Conservation (phyloP, 2,888 invertebrate genomes). For the Tipula lateralis region DNA sequence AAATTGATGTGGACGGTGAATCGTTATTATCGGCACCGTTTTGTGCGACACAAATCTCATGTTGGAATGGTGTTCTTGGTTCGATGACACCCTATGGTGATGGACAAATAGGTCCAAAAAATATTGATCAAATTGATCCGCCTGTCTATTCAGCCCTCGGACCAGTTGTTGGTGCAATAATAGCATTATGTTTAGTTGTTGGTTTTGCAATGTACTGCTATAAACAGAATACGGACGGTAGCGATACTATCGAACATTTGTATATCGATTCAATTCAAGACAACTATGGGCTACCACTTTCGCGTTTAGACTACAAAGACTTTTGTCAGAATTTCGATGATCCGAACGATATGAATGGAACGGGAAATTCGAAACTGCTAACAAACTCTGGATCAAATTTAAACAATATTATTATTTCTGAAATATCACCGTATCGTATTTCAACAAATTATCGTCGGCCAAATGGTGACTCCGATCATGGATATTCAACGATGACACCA, state of each 20-base stretch:
- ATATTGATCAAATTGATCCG: slow-evolving; percentile 47
- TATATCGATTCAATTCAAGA: slow-evolving; percentile 53
- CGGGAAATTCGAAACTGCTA: slow-evolving; percentile 41
- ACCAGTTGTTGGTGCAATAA: slow-evolving; percentile 79
- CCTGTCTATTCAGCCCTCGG: slow-evolving; percentile 70
- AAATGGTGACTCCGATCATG: slow-evolving; percentile 73
- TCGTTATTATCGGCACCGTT: slow-evolving; percentile 64
- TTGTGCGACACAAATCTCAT: slow-evolving; percentile 74
- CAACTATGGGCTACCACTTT: slow-evolving; percentile 62
- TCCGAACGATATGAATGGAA: slow-evolving; percentile 47
- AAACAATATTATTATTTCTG: slow-evolving; percentile 54
- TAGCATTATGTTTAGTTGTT: slow-evolving; percentile 73
- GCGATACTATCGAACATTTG: slow-evolving; percentile 46
- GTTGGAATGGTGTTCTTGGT: slow-evolving; percentile 82
- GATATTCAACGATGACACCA: slow-evolving; percentile 91
- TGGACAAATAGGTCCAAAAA: slow-evolving; percentile 52
- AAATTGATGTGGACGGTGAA: slow-evolving; percentile 68
- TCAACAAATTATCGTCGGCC: slow-evolving; percentile 75
- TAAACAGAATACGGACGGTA: slow-evolving; percentile 56
- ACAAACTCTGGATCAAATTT: slow-evolving; percentile 51
- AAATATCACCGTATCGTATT: slow-evolving; percentile 80
- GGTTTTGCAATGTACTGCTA: slow-evolving; percentile 83
- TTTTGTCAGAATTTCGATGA: slow-evolving; percentile 51
- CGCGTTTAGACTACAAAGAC: slow-evolving; percentile 67
- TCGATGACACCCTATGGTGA: slow-evolving; percentile 79